These are phyloP conservation scores for Lamprologus ornatipinnis DNA, from an alignment of 2,113 vertebrate genomes.

Conservation along the genomic window DNA sequence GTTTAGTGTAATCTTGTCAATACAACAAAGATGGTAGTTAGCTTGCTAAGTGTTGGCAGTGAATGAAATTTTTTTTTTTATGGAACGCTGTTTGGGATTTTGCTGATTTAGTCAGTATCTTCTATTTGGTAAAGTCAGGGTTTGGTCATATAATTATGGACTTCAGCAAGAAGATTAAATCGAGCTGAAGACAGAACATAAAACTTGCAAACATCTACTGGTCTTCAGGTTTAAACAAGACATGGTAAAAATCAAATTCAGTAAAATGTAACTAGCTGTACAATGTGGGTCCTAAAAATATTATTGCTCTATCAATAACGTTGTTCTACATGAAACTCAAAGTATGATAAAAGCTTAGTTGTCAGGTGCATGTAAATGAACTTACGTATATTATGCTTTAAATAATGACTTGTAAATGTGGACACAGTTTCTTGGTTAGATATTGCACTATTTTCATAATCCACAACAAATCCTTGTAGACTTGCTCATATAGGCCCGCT, in stretches of 20 bases:
- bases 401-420: not conserved
- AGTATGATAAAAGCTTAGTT: not conserved
- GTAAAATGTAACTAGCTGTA: not conserved
- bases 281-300: constrained; percentile 20
- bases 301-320: constrained; percentile 58
- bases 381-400: not conserved
- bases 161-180: not conserved
- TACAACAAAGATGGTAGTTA: not conserved
- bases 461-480: not conserved
- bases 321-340: constrained; percentile 4
- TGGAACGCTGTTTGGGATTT: not conserved
- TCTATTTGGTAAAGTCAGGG: not conserved
- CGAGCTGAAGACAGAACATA: not conserved
- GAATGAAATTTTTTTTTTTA: not conserved
- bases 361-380: not conserved
- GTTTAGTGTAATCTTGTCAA: not conserved
- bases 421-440: constrained; percentile 1
- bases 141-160: not conserved
- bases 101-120: not conserved
- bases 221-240: not conserved
- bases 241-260: not conserved
- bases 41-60: not conserved
- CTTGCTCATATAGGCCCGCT: not conserved
- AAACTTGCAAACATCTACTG: not conserved
- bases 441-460: constrained; percentile 54